Conservation (phyloP, 2,888 invertebrate genomes). For the Sarcophaga subvicina region DNA sequence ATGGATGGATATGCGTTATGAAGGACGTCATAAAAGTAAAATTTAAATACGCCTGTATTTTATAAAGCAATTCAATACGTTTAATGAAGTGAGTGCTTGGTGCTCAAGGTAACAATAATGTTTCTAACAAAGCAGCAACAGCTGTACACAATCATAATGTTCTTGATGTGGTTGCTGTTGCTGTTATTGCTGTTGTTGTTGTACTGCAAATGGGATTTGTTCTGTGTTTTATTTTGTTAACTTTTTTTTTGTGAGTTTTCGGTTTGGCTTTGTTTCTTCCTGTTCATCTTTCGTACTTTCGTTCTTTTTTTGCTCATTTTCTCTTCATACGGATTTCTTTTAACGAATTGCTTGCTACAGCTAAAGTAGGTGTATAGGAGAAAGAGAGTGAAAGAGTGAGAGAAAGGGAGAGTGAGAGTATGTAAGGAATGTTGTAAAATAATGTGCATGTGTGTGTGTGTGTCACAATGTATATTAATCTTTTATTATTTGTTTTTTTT, state of each 20-base stretch:
- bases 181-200: no score
- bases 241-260: background rate
- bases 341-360: background rate
- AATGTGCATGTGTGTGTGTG: slow-evolving; percentile 7
- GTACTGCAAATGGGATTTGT: background rate
- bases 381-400: no score
- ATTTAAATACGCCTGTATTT: no score
- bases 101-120: background rate
- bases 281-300: slow-evolving; percentile 31
- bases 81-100: background rate
- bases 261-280: background rate
- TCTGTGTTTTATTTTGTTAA: background rate
- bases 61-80: background rate
- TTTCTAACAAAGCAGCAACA: background rate
- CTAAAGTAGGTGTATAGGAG: background rate
- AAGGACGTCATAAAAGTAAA: no score
- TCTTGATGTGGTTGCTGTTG: background rate
- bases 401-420: background rate
- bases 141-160: background rate
- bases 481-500: slow-evolving; percentile 39
- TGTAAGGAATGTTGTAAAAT: background rate
- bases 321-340: background rate
- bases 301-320: slow-evolving; percentile 39
- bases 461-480: slow-evolving; percentile 41
- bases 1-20: no score